phyloP scores from a whole-genome alignment of 1,140 invertebrate genomes.

The Drosophila arizonae region DNA sequence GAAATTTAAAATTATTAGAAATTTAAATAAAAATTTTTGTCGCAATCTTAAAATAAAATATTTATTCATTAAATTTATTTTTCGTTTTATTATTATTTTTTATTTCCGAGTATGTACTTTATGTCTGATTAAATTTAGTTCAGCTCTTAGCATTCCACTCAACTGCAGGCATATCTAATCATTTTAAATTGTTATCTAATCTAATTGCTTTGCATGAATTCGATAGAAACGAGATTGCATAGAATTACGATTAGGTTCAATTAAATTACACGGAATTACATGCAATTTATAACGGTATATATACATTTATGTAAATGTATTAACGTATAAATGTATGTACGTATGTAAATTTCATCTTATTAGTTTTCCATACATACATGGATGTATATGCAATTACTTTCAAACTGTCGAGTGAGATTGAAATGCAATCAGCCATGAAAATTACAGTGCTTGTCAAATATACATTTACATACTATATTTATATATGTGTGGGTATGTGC shows the following conservation, averaged over 20 bases:
- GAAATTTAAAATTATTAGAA: not conserved
- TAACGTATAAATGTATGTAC: no score
- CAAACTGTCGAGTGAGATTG: constrained; percentile 22
- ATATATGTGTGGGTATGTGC: not conserved
- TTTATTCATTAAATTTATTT: not conserved
- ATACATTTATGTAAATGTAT: not conserved
- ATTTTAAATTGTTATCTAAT: constrained; percentile 33
- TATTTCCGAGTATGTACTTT: not conserved
- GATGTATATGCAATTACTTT: constrained; percentile 13
- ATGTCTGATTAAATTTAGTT: not conserved
- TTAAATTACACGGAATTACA: constrained; percentile 1
- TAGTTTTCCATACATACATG: no score
- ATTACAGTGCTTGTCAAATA: constrained; percentile 45
- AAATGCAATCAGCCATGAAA: constrained; percentile 64
- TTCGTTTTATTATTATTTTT: not conserved
- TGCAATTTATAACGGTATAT: not conserved
- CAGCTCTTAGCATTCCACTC: constrained; percentile 6
- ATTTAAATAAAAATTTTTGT: not conserved
- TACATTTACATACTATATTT: not conserved
- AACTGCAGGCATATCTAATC: constrained; percentile 40
- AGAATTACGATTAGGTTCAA: constrained; percentile 23
- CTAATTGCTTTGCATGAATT: constrained; percentile 20
- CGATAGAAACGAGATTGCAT: constrained; percentile 9
- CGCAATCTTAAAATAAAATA: not conserved
- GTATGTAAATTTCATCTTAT: no score